These are phyloP conservation scores for Cistogaster globosa DNA, from an alignment of 2,888 invertebrate species.

Conservation along the genomic window DNA sequence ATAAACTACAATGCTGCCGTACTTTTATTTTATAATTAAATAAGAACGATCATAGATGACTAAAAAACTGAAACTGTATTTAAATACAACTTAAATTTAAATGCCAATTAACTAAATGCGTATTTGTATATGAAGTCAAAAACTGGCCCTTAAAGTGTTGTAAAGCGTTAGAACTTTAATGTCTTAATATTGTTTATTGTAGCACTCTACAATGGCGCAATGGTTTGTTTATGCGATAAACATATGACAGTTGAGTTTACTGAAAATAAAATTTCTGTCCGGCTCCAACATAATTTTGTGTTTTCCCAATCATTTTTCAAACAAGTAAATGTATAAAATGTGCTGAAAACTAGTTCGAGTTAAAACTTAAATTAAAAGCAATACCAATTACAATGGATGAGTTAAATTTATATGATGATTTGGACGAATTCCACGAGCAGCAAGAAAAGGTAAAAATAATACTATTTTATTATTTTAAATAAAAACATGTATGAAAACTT, in stretches of 20 bases:
- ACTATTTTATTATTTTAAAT: background rate
- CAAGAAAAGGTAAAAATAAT: slow-evolving; percentile 76
- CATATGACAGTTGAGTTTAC: slow-evolving; percentile 12
- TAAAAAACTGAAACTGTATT: too few species aligned
- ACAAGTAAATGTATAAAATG: background rate
- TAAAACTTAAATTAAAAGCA: background rate
- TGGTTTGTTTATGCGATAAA: slow-evolving; percentile 28
- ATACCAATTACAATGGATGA: slow-evolving; percentile 72
- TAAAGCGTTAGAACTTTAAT: background rate
- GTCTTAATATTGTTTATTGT: too few species aligned
- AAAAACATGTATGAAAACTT: background rate
- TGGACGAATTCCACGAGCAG: slow-evolving; percentile 78
- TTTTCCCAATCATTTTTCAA: background rate
- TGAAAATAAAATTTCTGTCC: background rate
- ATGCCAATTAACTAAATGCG: too few species aligned
- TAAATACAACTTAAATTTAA: too few species aligned
- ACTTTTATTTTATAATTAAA: too few species aligned
- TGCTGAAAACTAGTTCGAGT: background rate
- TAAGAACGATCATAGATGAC: too few species aligned
- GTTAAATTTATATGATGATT: slow-evolving; percentile 79
- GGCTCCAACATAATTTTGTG: background rate
- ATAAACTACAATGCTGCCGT: too few species aligned
- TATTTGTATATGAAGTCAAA: too few species aligned
- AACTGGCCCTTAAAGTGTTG: slow-evolving; percentile 9
- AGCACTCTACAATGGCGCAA: slow-evolving; percentile 15